Evolutionary conservation across 2,113 vertebrate species (phyloP).

Genomic region (Symphodus melops): DNA sequence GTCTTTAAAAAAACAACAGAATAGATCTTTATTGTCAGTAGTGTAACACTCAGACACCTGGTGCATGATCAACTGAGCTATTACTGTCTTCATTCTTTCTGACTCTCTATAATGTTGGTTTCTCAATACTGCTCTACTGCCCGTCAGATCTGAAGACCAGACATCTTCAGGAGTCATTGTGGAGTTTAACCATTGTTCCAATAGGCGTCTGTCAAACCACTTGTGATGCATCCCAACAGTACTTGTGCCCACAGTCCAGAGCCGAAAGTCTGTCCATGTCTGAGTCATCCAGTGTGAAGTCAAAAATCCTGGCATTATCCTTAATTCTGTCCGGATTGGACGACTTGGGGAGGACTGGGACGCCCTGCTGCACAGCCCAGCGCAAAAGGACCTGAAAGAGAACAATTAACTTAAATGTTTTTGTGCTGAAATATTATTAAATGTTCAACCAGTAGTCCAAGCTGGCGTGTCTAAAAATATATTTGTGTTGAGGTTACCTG

Average conservation of each 20-base stretch:
- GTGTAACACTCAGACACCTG: no score
- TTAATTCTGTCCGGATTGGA: slow-evolving; percentile 74
- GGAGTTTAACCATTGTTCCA: background rate
- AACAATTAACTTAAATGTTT: background rate
- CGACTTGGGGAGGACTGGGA: slow-evolving; percentile 86
- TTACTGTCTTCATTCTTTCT: no score
- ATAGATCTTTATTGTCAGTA: no score
- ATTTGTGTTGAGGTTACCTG: slow-evolving; percentile 72
- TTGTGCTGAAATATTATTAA: background rate
- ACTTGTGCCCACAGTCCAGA: slow-evolving; percentile 81
- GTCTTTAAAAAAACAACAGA: no score
- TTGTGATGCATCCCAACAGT: slow-evolving; percentile 84
- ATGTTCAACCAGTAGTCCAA: no score
- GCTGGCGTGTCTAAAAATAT: background rate
- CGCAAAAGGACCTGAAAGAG: slow-evolving; percentile 76
- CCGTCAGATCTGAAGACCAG: background rate
- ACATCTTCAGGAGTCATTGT: background rate
- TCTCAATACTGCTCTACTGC: background rate
- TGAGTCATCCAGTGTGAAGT: slow-evolving; percentile 76
- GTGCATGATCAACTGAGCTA: background rate
- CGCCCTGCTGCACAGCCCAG: slow-evolving; percentile 86
- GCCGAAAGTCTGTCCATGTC: slow-evolving; percentile 79
- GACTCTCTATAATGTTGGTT: background rate
- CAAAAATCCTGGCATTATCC: slow-evolving; percentile 81
- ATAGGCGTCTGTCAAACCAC: slow-evolving; percentile 69